A percentile compares a stretch with the other conserved stretches of the same genome.
Evolutionary conservation across 2,113 vertebrate species (phyloP).

Genomic region (Pachyramphus minor): DNA sequence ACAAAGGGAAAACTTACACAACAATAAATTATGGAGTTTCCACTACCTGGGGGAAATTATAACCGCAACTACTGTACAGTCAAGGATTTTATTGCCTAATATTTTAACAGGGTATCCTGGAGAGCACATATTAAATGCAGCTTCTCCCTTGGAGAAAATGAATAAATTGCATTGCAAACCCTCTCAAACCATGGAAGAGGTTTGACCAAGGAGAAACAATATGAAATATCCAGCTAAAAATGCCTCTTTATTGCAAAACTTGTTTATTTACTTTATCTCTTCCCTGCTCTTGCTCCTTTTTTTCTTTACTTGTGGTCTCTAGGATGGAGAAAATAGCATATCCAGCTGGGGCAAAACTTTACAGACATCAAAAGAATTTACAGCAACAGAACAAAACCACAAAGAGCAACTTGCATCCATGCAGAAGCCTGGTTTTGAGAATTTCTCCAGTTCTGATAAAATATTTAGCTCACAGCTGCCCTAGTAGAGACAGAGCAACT

Average conservation of each 20-base stretch:
- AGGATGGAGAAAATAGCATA: constrained; percentile 11
- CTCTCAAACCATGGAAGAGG: background rate
- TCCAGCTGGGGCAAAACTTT: constrained; percentile 15
- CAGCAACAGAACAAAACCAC: background rate
- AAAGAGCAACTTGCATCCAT: background rate
- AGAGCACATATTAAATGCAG: constrained; percentile 42
- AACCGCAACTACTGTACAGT: constrained; percentile 13
- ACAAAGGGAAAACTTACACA: background rate
- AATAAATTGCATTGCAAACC: constrained; percentile 22
- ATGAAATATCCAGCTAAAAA: background rate
- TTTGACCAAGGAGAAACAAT: background rate
- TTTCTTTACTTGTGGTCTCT: background rate
- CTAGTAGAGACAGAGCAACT: background rate
- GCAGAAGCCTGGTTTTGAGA: background rate
- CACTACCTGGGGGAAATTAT: constrained; percentile 59
- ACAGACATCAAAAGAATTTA: background rate
- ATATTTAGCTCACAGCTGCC: constrained; percentile 12
- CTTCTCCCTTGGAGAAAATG: constrained; percentile 16
- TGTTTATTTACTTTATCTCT: background rate
- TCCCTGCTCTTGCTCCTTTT: background rate
- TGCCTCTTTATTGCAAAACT: background rate
- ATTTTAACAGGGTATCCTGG: constrained; percentile 47
- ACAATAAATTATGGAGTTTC: constrained; percentile 27
- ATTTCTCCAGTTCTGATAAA: background rate
- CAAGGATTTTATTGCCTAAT: constrained; percentile 58